Base-by-base conservation (phyloP, 2,888 invertebrate genomes). In the Ceraclea dissimilis region DNA sequence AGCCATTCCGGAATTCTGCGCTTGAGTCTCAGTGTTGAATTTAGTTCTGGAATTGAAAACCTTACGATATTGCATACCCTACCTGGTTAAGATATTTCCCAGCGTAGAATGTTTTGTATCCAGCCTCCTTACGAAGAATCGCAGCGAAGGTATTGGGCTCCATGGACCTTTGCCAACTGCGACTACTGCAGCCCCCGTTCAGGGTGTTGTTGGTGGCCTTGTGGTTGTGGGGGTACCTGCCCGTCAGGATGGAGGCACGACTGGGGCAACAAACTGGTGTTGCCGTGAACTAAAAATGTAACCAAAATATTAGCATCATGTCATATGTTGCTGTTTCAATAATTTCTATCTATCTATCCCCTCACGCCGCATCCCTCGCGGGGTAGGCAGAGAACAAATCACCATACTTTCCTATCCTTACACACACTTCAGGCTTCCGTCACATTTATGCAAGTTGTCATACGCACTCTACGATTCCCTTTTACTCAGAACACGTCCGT, bases 1-100 rank as follows among this genome's bases (percentile, higher is more conserved):
- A n/a, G n/a, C n/a, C n/a, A n/a, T n/a, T n/a, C n/a, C n/a, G n/a
- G n/a, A n/a, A n/a, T n/a, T n/a, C n/a, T n/a, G n/a, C n/a, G n/a
- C n/a, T n/a, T n/a, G n/a, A n/a, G n/a, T n/a, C n/a, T n/a, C n/a
- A n/a, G n/a, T n/a, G n/a, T n/a, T n/a, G n/a, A n/a, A n/a, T n/a
- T n/a, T n/a, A n/a, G n/a, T n/a, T n/a, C n/a, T n/a, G n/a, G n/a
- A n/a, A n/a, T n/a, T n/a, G n/a, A n/a, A n/a, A n/a, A n/a, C n/a
- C n/a, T n/a, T n/a, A n/a, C n/a, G n/a, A n/a, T n/a, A n/a, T n/a
- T n/a, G n/a, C n/a, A n/a, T n/a, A n/a, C n/a, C 4, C 10, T 26
- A 90, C 93, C 79, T 88, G 80, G 73, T 96, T 96, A 62, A 96
- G 75, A 74, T 96, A 96, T 77, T 96, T 96, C 50, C 96, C 95